Evolutionary conservation across 2,888 invertebrate species (phyloP).

Genomic region (Aporophyla nigra): DNA sequence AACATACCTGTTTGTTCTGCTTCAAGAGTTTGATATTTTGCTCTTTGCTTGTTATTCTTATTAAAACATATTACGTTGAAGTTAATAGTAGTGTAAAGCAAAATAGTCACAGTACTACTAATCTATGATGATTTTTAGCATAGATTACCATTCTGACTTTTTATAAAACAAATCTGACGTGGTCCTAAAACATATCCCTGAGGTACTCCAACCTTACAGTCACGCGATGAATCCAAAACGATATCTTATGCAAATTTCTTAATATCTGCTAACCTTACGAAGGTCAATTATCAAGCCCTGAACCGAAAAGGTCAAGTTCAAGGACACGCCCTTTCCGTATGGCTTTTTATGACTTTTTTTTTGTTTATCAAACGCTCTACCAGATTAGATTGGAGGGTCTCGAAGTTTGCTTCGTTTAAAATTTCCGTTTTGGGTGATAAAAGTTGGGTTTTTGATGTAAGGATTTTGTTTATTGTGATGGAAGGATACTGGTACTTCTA

Average conservation of each 20-base stretch:
- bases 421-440: constrained; percentile 43
- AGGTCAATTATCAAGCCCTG: constrained; percentile 59
- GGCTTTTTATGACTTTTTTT: constrained; percentile 66
- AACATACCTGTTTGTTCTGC: background rate
- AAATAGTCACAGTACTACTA: too few relatives aligned
- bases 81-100: too few relatives aligned
- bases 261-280: constrained; percentile 28
- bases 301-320: constrained; percentile 51
- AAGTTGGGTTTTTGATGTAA: background rate
- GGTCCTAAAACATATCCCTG: constrained; percentile 21
- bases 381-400: constrained; percentile 77
- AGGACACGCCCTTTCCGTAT: constrained; percentile 51
- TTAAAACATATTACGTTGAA: too few relatives aligned
- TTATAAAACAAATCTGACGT: background rate
- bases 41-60: too few relatives aligned
- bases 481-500: background rate
- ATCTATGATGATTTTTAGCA: too few relatives aligned
- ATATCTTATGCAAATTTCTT: constrained; percentile 30
- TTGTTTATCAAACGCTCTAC: constrained; percentile 68
- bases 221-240: constrained; percentile 15
- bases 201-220: background rate
- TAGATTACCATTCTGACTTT: background rate
- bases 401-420: constrained; percentile 41
- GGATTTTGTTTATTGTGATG: constrained; percentile 23
- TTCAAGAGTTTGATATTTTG: background rate